Conservation (phyloP, 1,140 invertebrate genomes). For the Caerostris darwini region DNA sequence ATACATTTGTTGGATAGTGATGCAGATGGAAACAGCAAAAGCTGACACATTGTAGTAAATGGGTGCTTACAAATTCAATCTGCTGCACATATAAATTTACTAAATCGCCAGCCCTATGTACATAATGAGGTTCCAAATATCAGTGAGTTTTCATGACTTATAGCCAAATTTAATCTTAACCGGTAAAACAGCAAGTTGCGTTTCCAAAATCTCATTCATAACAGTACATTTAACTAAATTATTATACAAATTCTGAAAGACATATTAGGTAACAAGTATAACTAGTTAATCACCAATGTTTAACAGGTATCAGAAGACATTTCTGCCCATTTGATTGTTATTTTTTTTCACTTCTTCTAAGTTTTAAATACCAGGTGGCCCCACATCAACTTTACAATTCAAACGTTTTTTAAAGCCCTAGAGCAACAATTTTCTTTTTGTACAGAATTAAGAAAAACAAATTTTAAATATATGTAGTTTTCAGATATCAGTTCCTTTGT, state of each 20-base stretch:
- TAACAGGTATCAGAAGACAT: conserved; percentile 64
- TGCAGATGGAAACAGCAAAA: conserved; percentile 32
- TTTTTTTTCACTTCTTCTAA: not conserved
- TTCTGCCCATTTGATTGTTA: conserved; percentile 43
- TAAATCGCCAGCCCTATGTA: conserved; percentile 33
- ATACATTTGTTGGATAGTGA: conserved; percentile 15
- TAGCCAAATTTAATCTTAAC: conserved; percentile 13
- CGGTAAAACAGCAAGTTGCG: conserved; percentile 64
- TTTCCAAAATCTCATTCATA: conserved; percentile 75
- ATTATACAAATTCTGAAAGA: conserved; percentile 74
- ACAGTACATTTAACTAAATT: conserved; percentile 45
- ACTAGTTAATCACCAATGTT: conserved; percentile 60
- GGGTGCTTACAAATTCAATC: conserved; percentile 13
- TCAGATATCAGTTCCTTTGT: conserved; percentile 12
- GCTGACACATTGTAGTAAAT: conserved; percentile 19
- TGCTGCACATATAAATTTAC: not conserved
- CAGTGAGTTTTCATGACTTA: conserved; percentile 5
- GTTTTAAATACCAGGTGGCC: conserved; percentile 45
- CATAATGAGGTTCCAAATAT: conserved; percentile 19
- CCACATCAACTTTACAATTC: conserved; percentile 33
- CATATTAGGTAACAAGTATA: conserved; percentile 74
- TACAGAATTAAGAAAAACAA: not conserved
- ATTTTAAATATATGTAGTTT: not conserved
- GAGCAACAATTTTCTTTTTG: not conserved
- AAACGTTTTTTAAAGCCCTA: conserved; percentile 42